These are phyloP conservation scores for Sciurus niger DNA, from an alignment of 2,113 vertebrate genomes.

Conservation along the genomic window DNA sequence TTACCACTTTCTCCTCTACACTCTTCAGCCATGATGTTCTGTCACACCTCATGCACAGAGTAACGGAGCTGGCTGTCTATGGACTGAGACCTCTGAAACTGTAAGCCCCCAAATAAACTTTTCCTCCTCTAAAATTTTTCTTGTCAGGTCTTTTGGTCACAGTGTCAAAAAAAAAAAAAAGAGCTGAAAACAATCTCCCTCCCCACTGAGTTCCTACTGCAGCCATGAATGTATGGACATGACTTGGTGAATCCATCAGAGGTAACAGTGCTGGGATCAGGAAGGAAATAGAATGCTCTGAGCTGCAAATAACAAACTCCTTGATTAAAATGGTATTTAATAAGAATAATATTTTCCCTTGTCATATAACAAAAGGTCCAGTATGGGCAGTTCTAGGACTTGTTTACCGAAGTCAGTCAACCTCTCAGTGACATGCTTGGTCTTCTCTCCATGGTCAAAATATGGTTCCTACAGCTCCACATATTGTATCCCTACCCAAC, in stretches of 20 bases:
- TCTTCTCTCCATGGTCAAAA: background rate
- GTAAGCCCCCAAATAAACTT: too few relatives aligned
- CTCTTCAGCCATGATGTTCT: too few relatives aligned
- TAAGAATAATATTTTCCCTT: background rate
- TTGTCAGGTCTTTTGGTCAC: too few relatives aligned
- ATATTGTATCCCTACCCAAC: background rate
- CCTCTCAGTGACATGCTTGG: background rate
- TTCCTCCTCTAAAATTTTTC: too few relatives aligned
- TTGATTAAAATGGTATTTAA: background rate
- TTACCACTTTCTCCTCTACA: too few relatives aligned
- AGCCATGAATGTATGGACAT: background rate
- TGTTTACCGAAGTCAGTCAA: background rate
- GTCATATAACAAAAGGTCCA: background rate
- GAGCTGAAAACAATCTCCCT: too few relatives aligned
- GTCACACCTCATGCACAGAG: too few relatives aligned
- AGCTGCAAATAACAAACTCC: background rate
- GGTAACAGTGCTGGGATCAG: background rate
- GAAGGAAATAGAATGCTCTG: background rate
- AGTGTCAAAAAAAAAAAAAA: too few relatives aligned
- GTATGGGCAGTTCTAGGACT: background rate
- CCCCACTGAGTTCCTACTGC: rapidly evolving
- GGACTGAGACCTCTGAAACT: too few relatives aligned
- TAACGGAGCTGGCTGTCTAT: too few relatives aligned
- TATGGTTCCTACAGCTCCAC: background rate
- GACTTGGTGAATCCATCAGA: background rate